Evolutionary conservation across 2,888 invertebrate genomes (phyloP).

Genomic region (Chironomus riparius): DNA sequence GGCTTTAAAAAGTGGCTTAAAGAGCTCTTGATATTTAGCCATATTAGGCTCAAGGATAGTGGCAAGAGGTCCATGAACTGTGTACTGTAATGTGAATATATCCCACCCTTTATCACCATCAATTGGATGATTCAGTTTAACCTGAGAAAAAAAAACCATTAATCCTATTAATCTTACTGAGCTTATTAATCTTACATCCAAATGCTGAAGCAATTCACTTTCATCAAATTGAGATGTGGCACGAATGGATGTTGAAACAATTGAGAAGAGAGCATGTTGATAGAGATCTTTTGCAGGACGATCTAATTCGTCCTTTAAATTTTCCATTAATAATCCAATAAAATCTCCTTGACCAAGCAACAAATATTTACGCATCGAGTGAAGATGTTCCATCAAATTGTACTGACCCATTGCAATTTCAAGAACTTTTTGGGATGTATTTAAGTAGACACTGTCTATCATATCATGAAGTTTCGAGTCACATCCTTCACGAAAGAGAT

Average conservation of each 20-base stretch:
- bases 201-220: slow-evolving; percentile 74
- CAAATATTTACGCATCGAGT: slow-evolving; percentile 82
- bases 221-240: slow-evolving; percentile 92
- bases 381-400: slow-evolving; percentile 80
- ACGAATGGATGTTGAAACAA: slow-evolving; percentile 75
- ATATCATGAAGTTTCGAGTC: slow-evolving; percentile 69
- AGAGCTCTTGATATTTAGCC: slow-evolving; percentile 39
- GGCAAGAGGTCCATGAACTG: slow-evolving; percentile 40
- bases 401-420: slow-evolving; percentile 80
- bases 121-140: slow-evolving; percentile 32
- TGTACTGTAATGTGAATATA: slow-evolving; percentile 40
- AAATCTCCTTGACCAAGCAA: slow-evolving; percentile 94
- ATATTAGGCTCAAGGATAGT: slow-evolving; percentile 42
- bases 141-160: too few relatives aligned
- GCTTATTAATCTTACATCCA: slow-evolving; percentile 67
- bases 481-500: slow-evolving; percentile 49
- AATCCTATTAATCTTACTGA: too few relatives aligned
- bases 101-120: slow-evolving; percentile 38
- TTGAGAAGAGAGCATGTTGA: slow-evolving; percentile 77
- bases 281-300: slow-evolving; percentile 79
- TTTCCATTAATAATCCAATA: slow-evolving; percentile 84
- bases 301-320: slow-evolving; percentile 78
- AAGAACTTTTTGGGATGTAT: slow-evolving; percentile 77
- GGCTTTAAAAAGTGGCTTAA: slow-evolving; percentile 42
- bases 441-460: slow-evolving; percentile 75